phyloP scores from a whole-genome alignment of 2,113 vertebrate genomes.

The Gymnarchus niloticus region DNA sequence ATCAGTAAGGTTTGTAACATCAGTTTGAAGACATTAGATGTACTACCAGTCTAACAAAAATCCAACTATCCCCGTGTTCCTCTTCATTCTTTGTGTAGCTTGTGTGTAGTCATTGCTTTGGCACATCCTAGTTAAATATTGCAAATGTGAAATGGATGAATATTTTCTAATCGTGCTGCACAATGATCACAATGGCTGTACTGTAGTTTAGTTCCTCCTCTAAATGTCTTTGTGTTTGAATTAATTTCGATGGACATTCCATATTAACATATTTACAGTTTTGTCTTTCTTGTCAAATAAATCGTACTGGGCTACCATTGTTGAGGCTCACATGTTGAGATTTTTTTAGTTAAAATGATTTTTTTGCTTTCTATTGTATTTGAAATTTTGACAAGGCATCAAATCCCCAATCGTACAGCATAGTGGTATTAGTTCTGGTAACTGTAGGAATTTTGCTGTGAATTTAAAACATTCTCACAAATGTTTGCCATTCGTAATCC shows the following conservation, averaged over 20 bases:
- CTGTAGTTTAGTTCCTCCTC: background rate
- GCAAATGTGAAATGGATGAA: slow-evolving; percentile 5
- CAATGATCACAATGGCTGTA: background rate
- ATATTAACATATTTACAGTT: too few relatives aligned
- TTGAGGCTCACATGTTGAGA: background rate
- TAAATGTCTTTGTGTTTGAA: background rate
- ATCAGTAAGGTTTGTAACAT: background rate
- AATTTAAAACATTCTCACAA: background rate
- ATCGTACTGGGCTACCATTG: background rate
- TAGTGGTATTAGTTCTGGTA: background rate
- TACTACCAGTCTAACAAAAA: background rate
- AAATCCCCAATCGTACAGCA: background rate
- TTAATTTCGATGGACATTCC: background rate
- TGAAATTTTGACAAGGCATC: background rate
- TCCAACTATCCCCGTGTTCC: slow-evolving; percentile 10
- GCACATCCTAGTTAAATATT: slow-evolving; percentile 19
- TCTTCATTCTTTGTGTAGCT: too few relatives aligned
- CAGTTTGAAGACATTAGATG: background rate
- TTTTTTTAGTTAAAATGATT: background rate
- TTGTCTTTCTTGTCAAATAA: background rate
- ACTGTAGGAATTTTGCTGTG: background rate
- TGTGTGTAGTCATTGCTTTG: background rate
- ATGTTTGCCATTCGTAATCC: background rate
- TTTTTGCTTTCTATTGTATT: background rate
- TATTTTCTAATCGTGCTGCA: background rate